Evolutionary conservation across 2,888 invertebrate genomes (phyloP).

Genomic region (Synanthedon myopaeformis): DNA sequence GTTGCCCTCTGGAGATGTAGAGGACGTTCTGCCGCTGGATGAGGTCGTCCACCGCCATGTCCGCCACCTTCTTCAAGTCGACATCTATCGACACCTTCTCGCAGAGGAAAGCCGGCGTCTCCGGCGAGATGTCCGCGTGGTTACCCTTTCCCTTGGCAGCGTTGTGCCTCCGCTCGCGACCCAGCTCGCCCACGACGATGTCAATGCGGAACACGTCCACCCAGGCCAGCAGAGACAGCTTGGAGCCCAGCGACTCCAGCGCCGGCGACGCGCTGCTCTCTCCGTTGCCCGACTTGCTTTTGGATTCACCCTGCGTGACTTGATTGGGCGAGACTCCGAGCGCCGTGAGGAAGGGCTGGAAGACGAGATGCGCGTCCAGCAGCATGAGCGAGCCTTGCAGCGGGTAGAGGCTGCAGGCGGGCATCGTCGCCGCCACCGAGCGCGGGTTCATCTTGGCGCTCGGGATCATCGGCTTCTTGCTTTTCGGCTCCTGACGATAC

Average conservation of each 20-base stretch:
- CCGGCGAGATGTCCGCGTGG: conserved; percentile 71
- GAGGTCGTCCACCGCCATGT: conserved; percentile 88
- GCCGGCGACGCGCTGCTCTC: conserved; percentile 55
- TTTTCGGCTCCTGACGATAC: conserved; percentile 45
- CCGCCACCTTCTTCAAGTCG: conserved; percentile 89
- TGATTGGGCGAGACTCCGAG: conserved; percentile 93
- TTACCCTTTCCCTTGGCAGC: neutral
- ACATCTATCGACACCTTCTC: conserved; percentile 91
- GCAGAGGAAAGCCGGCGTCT: conserved; percentile 91
- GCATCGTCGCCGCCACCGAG: conserved; percentile 46
- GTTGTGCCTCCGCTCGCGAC: conserved; percentile 50
- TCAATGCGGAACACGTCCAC: conserved; percentile 92
- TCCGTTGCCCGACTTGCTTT: conserved; percentile 9
- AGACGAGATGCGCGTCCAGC: conserved; percentile 93
- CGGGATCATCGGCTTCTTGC: conserved; percentile 64
- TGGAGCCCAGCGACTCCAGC: conserved; percentile 89
- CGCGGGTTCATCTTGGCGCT: conserved; percentile 53
- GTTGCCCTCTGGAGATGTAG: conserved; percentile 86
- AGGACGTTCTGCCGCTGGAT: conserved; percentile 85
- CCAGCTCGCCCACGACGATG: conserved; percentile 92
- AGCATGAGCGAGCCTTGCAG: conserved; percentile 86
- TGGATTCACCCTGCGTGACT: conserved; percentile 62
- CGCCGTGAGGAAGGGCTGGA: conserved; percentile 90
- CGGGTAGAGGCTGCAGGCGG: conserved; percentile 78
- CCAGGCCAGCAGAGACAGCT: conserved; percentile 83